Conservation (phyloP, 2,888 invertebrate genomes). For the Orchesellides sinensis region DNA sequence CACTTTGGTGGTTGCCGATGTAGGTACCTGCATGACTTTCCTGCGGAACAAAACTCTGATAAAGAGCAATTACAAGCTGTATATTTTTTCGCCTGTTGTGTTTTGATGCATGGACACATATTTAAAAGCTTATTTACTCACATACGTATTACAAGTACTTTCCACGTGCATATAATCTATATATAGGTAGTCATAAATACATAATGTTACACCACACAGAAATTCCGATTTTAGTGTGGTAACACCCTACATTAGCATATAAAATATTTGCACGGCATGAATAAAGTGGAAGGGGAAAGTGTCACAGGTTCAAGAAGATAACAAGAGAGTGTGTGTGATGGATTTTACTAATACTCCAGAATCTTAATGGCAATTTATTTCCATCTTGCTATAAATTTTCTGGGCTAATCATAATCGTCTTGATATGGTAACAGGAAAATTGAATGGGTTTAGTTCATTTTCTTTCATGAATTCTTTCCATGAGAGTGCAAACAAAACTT, state of each 20-base stretch:
- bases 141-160: too few relatives aligned
- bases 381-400: slow-evolving; percentile 9
- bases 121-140: too few relatives aligned
- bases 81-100: too few relatives aligned
- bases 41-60: slow-evolving; percentile 32
- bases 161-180: too few relatives aligned
- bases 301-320: slow-evolving; percentile 53
- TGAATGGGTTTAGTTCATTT: slow-evolving; percentile 18
- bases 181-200: too few relatives aligned
- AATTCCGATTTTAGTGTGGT: too few relatives aligned
- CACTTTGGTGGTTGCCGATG: slow-evolving; percentile 14
- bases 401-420: slow-evolving; percentile 22
- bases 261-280: not conserved
- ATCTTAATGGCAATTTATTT: slow-evolving; percentile 48
- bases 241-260: too few relatives aligned
- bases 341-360: slow-evolving; percentile 57
- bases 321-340: slow-evolving; percentile 42
- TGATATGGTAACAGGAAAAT: not conserved
- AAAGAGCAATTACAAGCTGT: slow-evolving; percentile 57
- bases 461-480: not conserved
- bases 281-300: slow-evolving; percentile 28
- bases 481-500: too few relatives aligned
- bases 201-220: too few relatives aligned
- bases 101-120: too few relatives aligned
- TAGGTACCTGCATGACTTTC: too few relatives aligned